Evolutionary conservation across 1,140 invertebrate species (phyloP), one percentile per base, ranked within the genome.

Genomic region (Drosophila ogumai): DNA sequence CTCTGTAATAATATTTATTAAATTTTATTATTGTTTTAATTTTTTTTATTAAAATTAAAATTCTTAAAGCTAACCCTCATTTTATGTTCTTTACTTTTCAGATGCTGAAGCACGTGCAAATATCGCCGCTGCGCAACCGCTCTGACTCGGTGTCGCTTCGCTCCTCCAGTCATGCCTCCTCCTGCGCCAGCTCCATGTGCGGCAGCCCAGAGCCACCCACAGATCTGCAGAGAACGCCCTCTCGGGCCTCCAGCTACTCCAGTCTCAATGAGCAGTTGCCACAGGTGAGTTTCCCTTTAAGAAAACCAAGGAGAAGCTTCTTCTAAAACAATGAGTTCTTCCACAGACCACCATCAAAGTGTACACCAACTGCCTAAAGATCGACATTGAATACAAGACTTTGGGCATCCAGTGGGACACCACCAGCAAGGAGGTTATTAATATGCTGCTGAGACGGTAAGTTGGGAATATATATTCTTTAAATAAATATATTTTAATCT

Each of bases 341-440:
- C 13, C 4, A 31, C 9, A 98, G 97, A 97, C 96, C 22, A 97
- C 97, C 3, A 97, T 98, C 60, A 98, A 98, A 93, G 96, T 98
- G 44, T 98, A 97, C 92, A 97, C 97, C 1, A 96, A 95, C 77
- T 97, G 97, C 87, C 94, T 98, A 63, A 95, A 97, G 40, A 95
- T 97, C 1, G 97, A 98, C 93, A 98, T 98, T 90, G 97, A 98
- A 91, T 98, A 98, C 94, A 98, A 98, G 93, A 98, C 98, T 0
- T 93, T 98, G 50, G 95, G 96, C 57, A 97, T 98, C 54, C 96
- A 96, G 6, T 96, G 96, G 93, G 95, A 97, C 75, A 98, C 97
- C 9, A 96, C 96, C 0, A 97, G 97, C 81, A 95, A 96, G 82
- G 96, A 98, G 93, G 95, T 98, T 41, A 96, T 98, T 3, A 93